Conservation (phyloP, 1,140 invertebrate genomes). For the Apis florea region DNA sequence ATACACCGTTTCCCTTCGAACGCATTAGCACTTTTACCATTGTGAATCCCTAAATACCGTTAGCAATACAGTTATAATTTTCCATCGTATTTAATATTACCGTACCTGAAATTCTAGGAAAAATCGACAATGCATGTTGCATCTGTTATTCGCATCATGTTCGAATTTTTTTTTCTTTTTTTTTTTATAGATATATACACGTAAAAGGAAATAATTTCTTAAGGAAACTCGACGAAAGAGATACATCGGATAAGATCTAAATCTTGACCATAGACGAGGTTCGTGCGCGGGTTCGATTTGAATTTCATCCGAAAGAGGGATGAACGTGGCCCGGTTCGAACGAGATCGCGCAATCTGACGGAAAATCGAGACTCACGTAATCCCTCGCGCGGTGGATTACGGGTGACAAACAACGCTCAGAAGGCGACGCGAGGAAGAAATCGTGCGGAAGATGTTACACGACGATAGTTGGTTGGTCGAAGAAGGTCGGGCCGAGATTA, state of each 20-base stretch:
- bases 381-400: slow-evolving; percentile 67
- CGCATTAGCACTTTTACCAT: slow-evolving; percentile 19
- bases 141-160: too few species aligned
- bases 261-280: slow-evolving; percentile 2
- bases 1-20: background rate
- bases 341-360: slow-evolving; percentile 55
- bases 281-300: slow-evolving; percentile 5
- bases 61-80: background rate
- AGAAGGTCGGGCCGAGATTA: slow-evolving; percentile 5
- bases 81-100: background rate
- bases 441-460: slow-evolving; percentile 45
- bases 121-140: too few species aligned
- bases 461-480: slow-evolving; percentile 33
- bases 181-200: too few species aligned
- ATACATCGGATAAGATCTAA: slow-evolving; percentile 41
- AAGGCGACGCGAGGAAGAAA: slow-evolving; percentile 17
- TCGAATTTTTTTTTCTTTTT: too few species aligned
- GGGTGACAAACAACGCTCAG: slow-evolving; percentile 65
- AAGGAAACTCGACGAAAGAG: slow-evolving; percentile 14
- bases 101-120: too few species aligned
- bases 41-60: too few species aligned
- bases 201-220: background rate
- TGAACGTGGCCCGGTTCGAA: background rate
- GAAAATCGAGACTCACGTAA: slow-evolving; percentile 72
- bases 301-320: background rate